Evolutionary conservation across 1,140 invertebrate genomes (phyloP).

Genomic region (Nylanderia fulva): DNA sequence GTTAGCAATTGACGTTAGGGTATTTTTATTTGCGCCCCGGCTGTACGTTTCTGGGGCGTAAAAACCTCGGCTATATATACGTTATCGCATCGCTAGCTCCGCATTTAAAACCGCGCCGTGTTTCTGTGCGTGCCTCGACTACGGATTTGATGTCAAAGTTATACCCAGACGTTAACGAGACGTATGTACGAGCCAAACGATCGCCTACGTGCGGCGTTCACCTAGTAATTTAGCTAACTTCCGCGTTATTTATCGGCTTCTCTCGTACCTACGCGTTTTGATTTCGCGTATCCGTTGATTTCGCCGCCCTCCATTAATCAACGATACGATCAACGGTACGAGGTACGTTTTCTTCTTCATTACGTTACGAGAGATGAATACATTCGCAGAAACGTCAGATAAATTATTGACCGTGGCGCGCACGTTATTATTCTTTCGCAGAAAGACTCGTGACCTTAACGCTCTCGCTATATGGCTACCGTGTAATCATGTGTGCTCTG

Average conservation of each 20-base stretch:
- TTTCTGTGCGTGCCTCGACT: slow-evolving; percentile 54
- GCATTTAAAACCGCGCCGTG: slow-evolving; percentile 50
- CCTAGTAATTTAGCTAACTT: slow-evolving; percentile 56
- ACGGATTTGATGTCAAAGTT: slow-evolving; percentile 54
- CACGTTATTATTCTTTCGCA: slow-evolving; percentile 27
- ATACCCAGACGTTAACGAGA: slow-evolving; percentile 59
- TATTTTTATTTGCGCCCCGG: slow-evolving; percentile 49
- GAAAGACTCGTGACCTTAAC: background rate
- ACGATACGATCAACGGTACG: slow-evolving; percentile 40
- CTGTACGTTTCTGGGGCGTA: slow-evolving; percentile 30
- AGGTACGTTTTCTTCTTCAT: slow-evolving; percentile 43
- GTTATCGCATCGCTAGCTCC: slow-evolving; percentile 46
- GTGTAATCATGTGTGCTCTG: slow-evolving; percentile 34
- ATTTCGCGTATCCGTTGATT: slow-evolving; percentile 44
- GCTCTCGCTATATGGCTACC: background rate
- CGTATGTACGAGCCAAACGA: slow-evolving; percentile 52
- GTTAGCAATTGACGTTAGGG: slow-evolving; percentile 36
- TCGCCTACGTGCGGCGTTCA: slow-evolving; percentile 37
- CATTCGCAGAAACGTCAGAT: slow-evolving; percentile 24
- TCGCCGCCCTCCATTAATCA: slow-evolving; percentile 39
- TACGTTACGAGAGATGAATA: slow-evolving; percentile 22
- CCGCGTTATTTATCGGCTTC: slow-evolving; percentile 56
- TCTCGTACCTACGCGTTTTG: slow-evolving; percentile 33
- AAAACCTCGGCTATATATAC: slow-evolving; percentile 31
- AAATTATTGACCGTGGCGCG: slow-evolving; percentile 26